Percentiles rank a stretch among this genome's conserved stretches.
Conservation (phyloP, 2,797 vertebrate genomes). For the Gadopsis bispinosus region DNA sequence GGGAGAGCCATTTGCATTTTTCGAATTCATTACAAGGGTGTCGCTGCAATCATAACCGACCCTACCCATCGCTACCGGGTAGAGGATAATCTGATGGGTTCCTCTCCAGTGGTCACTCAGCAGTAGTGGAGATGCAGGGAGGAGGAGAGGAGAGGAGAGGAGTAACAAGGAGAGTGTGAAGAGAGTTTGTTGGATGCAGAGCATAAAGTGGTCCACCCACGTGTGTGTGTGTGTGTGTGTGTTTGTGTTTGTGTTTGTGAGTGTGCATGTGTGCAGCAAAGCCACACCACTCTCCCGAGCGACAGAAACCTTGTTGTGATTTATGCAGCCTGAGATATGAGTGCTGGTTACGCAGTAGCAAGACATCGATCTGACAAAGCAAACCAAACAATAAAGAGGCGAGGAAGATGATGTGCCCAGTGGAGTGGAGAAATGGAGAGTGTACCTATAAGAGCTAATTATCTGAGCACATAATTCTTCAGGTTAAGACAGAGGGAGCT, state of each 20-base stretch:
- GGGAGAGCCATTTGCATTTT: conserved; percentile 84
- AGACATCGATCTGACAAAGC: conserved; percentile 90
- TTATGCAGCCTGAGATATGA: conserved; percentile 87
- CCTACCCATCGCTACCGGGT: conserved; percentile 71
- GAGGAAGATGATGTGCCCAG: conserved; percentile 89
- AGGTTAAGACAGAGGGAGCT: conserved; percentile 86
- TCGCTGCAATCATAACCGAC: conserved; percentile 77
- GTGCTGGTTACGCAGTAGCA: conserved; percentile 89
- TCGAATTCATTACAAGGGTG: conserved; percentile 82
- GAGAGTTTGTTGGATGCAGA: conserved; percentile 71
- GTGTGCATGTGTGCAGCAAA: conserved; percentile 63
- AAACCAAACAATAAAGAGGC: conserved; percentile 90
- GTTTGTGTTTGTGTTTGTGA: conserved; percentile 37
- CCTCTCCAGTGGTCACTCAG: conserved; percentile 83
- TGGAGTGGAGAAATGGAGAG: conserved; percentile 88
- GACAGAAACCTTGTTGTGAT: conserved; percentile 89
- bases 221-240: conserved; percentile 29
- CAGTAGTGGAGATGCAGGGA: conserved; percentile 57
- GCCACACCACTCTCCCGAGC: conserved; percentile 78
- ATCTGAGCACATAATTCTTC: conserved; percentile 89
- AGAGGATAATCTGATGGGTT: conserved; percentile 83
- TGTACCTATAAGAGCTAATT: conserved; percentile 90
- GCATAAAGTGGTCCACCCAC: conserved; percentile 76
- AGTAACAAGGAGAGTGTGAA: conserved; percentile 52
- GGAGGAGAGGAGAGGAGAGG: conserved; percentile 25